Conservation (phyloP, 2,113 vertebrate species). For the Tor tambroides region DNA sequence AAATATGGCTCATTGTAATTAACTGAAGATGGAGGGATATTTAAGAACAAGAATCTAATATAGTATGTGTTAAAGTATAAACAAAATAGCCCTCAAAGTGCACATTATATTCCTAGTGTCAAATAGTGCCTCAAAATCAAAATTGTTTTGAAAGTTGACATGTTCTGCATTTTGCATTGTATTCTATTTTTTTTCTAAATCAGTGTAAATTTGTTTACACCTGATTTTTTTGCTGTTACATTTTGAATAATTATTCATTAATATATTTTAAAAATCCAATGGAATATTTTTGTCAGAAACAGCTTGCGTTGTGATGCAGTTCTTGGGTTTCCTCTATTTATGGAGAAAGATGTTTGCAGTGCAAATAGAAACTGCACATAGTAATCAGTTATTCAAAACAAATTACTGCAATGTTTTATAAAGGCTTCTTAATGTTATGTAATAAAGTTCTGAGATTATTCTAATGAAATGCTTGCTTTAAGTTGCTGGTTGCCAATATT, state of each 20-base stretch:
- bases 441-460: not conserved
- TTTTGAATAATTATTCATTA: too few species aligned
- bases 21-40: too few species aligned
- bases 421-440: not conserved
- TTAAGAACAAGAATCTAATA: not conserved
- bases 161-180: conserved; percentile 9
- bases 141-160: not conserved
- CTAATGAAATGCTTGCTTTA: not conserved
- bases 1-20: not conserved
- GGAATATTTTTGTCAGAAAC: too few species aligned
- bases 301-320: too few species aligned
- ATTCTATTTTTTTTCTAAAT: not conserved
- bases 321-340: too few species aligned
- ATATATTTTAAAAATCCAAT: too few species aligned
- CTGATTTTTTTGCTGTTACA: not conserved
- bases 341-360: too few species aligned
- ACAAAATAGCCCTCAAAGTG: not conserved
- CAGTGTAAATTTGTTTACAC: not conserved
- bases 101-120: not conserved
- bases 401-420: not conserved
- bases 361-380: too few species aligned
- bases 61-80: not conserved
- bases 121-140: not conserved
- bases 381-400: not conserved
- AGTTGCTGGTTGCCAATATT: not conserved